Evolutionary conservation across 2,113 vertebrate genomes (phyloP), one percentile per base, ranked within the genome.

Genomic region (Brienomyrus longianalis): DNA sequence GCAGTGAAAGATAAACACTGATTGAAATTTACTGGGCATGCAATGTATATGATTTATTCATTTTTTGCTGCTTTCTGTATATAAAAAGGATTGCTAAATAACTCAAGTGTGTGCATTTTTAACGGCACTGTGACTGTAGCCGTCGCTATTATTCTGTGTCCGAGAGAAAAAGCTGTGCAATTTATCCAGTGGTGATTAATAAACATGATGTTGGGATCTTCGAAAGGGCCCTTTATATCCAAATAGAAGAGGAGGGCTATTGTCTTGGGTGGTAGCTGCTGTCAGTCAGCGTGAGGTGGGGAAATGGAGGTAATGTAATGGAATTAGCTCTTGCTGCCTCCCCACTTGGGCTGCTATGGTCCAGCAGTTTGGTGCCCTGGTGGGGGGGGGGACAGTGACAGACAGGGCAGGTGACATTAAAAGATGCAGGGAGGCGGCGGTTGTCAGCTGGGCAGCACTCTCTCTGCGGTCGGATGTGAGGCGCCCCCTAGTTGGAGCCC

Each of bases 41-140:
- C 74, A 50, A 89, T 35, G 74, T 43, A 50, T 90, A 80, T 88
- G 48, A 88, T 90, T 88, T 88, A 91, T 91, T 86, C 47, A 88
- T 77, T 91, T 86, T 80, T 80, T 86, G 9, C 45, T 48, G 83
- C 45, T 51, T 9, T 50, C 45, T 86, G 83, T 86, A 47, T n/a
- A 86, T 51, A 31, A 86, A 48, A 86, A 86, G 48, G 48, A 86
- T 27, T 86, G 17, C 83, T 86, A 51, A n/a, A 85, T 85, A 27
- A 85, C 43, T 86, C 83, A 84, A n/a, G 83, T 10, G 45, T 48
- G 83, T 50, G 48, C 17, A 86, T 86, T 86, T 86, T 27, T 86
- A 86, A 86, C n/a, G 1, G 48, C 23, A 27, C 74, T 19, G n/a
- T 50, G 83, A 11, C 83, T 47, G 1, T 85, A n/a, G 10, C 83